Evolutionary conservation across 2,113 vertebrate species (phyloP).

Genomic region (Nansenia antarctica): DNA sequence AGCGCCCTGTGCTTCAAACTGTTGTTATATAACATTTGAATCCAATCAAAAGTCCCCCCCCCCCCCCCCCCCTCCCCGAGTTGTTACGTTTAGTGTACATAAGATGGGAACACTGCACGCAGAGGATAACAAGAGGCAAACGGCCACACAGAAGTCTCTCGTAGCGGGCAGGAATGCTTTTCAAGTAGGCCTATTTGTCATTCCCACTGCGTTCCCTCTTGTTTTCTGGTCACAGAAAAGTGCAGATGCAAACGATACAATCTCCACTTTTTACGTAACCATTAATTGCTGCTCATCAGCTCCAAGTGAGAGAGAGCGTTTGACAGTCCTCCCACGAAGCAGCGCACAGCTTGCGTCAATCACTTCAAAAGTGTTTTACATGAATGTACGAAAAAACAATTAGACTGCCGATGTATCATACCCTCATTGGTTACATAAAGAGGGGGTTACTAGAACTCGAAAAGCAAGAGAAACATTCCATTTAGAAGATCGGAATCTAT

Average conservation of each 20-base stretch:
- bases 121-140: constrained; percentile 11
- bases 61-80: too few species aligned
- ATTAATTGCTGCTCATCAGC: constrained; percentile 7
- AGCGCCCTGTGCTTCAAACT: neutral
- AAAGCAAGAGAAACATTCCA: neutral
- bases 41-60: neutral
- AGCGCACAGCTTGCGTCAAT: neutral
- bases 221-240: constrained; percentile 12
- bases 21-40: constrained; percentile 44
- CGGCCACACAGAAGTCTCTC: neutral
- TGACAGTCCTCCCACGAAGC: neutral
- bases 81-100: constrained; percentile 26
- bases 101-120: constrained; percentile 11
- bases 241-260: neutral
- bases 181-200: neutral
- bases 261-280: constrained; percentile 29
- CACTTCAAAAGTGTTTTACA: constrained; percentile 4
- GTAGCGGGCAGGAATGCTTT: neutral
- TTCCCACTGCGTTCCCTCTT: neutral
- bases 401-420: neutral
- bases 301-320: neutral
- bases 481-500: neutral
- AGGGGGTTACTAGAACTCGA: neutral
- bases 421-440: neutral
- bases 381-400: neutral